Evolutionary conservation across 2,888 invertebrate species (phyloP).

Genomic region (Cybosia mesomella): DNA sequence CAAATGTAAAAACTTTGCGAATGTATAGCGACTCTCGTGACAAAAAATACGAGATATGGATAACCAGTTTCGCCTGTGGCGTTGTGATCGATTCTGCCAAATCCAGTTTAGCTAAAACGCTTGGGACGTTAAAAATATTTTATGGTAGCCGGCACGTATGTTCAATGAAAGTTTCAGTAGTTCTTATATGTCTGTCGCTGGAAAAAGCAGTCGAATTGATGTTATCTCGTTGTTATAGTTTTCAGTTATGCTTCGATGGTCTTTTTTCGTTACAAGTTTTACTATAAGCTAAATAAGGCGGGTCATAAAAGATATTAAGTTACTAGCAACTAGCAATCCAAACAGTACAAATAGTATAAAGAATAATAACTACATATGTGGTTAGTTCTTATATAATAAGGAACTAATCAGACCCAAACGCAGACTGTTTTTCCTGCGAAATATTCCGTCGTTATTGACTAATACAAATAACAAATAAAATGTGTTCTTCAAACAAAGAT

Average conservation of each 20-base stretch:
- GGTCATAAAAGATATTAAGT: not conserved
- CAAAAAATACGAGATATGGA: constrained; percentile 15
- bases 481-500: constrained; percentile 19
- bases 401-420: not conserved
- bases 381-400: not conserved
- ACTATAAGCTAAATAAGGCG: too few species aligned
- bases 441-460: not conserved
- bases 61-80: constrained; percentile 18
- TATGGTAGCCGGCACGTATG: constrained; percentile 12
- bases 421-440: not conserved
- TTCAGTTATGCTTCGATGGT: not conserved
- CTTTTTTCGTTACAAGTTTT: not conserved
- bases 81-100: constrained; percentile 28
- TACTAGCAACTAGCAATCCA: too few species aligned
- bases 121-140: constrained; percentile 28
- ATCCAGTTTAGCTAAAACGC: constrained; percentile 25
- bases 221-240: not conserved
- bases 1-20: constrained; percentile 27
- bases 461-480: not conserved
- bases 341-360: not conserved
- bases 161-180: constrained; percentile 1
- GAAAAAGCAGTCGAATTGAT: not conserved
- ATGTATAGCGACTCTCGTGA: constrained; percentile 17
- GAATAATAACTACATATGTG: not conserved
- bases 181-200: not conserved